phyloP scores from a whole-genome alignment of 2,113 vertebrate genomes.

The Gallinago jamesoni region DNA sequence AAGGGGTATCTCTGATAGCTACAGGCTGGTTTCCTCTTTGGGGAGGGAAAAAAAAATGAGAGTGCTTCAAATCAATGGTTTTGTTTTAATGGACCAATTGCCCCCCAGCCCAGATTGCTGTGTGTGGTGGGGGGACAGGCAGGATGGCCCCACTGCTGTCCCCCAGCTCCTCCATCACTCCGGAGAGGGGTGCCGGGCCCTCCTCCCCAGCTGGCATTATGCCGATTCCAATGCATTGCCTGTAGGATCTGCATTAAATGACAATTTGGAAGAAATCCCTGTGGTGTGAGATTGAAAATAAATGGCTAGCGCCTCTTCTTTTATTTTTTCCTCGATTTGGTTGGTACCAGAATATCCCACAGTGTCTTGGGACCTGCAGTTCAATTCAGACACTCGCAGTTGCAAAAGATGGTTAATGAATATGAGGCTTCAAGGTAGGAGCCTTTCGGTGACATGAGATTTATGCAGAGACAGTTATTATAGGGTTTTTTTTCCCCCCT shows the following conservation, averaged over 20 bases:
- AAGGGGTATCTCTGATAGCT: background rate
- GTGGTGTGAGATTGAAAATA: constrained; percentile 4
- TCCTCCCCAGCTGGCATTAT: background rate
- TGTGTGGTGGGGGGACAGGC: background rate
- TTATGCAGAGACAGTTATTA: constrained; percentile 38
- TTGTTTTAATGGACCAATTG: background rate
- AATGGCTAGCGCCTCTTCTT: background rate
- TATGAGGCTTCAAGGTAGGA: constrained; percentile 45
- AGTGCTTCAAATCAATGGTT: background rate
- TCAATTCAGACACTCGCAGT: background rate
- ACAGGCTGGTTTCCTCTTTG: background rate
- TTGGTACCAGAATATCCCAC: background rate
- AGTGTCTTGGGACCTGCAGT: background rate
- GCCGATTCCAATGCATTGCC: background rate
- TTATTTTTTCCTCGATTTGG: background rate
- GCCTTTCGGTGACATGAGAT: constrained; percentile 29
- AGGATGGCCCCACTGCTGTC: accelerated
- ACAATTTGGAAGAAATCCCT: background rate
- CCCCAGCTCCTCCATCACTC: accelerated
- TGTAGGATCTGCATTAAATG: background rate
- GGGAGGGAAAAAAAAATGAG: no score
- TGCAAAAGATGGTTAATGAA: constrained; percentile 51
- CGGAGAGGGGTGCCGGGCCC: background rate
- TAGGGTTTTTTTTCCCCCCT: background rate
- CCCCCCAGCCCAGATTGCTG: accelerated